These are phyloP conservation scores for Homalodisca vitripennis DNA, from an alignment of 1,140 invertebrate genomes.

Conservation along the genomic window DNA sequence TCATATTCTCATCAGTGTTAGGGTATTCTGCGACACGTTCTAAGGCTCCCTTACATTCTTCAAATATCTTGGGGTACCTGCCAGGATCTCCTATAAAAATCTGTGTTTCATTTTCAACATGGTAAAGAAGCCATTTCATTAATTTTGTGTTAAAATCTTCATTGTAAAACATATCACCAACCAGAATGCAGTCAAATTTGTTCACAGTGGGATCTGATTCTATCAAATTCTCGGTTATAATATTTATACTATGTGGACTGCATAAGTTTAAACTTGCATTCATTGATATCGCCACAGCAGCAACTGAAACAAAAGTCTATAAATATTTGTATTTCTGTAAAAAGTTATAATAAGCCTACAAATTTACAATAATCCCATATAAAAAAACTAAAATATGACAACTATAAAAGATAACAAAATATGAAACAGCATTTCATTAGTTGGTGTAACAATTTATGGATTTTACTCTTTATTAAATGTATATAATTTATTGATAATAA, in stretches of 20 bases:
- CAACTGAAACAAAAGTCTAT: too few species aligned
- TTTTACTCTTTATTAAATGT: too few species aligned
- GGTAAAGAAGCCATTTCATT: constrained; percentile 50
- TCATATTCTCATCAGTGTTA: neutral
- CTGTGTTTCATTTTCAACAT: constrained; percentile 44
- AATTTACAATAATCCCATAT: too few species aligned
- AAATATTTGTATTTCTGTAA: too few species aligned
- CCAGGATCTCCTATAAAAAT: constrained; percentile 50
- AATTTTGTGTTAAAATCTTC: constrained; percentile 50
- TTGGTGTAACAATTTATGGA: too few species aligned
- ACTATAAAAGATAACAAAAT: too few species aligned
- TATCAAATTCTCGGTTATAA: neutral
- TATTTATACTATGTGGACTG: neutral
- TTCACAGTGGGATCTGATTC: constrained; percentile 34
- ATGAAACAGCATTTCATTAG: too few species aligned
- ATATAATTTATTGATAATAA: too few species aligned
- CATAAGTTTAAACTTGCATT: neutral
- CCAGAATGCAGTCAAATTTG: constrained; percentile 49
- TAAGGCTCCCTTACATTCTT: neutral
- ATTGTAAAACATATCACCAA: constrained; percentile 59
- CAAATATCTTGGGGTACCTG: constrained; percentile 39
- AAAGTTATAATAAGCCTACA: too few species aligned
- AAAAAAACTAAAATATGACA: too few species aligned
- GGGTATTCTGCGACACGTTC: neutral
- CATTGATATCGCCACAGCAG: neutral